Conservation (phyloP, 2,888 invertebrate species). For the Herminia tarsipennalis region DNA sequence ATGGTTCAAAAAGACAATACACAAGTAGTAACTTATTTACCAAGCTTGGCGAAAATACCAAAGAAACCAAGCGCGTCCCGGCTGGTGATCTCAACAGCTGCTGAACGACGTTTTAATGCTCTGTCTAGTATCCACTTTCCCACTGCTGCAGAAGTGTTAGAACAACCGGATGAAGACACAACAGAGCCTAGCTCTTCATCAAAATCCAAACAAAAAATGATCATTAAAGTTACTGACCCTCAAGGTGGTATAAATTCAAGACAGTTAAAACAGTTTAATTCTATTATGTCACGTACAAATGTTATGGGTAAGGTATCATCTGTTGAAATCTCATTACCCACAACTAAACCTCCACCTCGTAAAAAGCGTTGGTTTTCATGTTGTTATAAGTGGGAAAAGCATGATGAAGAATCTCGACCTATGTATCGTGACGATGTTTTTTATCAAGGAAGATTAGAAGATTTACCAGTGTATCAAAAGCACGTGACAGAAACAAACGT, state of each 20-base stretch:
- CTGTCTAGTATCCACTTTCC: constrained; percentile 67
- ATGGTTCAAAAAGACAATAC: constrained; percentile 67
- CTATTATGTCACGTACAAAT: constrained; percentile 61
- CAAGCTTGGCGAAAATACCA: constrained; percentile 59
- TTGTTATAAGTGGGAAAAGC: constrained; percentile 67
- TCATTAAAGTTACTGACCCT: constrained; percentile 61
- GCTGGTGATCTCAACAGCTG: constrained; percentile 52
- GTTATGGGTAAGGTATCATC: constrained; percentile 52
- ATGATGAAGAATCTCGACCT: constrained; percentile 68
- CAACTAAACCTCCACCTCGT: no score
- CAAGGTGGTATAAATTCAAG: constrained; percentile 62
- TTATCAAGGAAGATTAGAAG: constrained; percentile 68
- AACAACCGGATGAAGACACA: constrained; percentile 38
- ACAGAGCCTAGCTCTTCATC: constrained; percentile 52
- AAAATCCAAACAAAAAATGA: constrained; percentile 59
- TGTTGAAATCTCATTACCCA: no score
- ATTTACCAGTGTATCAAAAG: constrained; percentile 70
- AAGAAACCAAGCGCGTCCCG: no score
- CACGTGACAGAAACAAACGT: constrained; percentile 57
- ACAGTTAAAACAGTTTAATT: constrained; percentile 70
- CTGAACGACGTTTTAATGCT: constrained; percentile 53
- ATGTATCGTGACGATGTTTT: constrained; percentile 80
- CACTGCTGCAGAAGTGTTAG: constrained; percentile 69
- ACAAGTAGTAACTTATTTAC: constrained; percentile 74
- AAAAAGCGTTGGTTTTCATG: constrained; percentile 22